Evolutionary conservation across 23 tunicate species (phyloP).

Genomic region (Pegea sp.): DNA sequence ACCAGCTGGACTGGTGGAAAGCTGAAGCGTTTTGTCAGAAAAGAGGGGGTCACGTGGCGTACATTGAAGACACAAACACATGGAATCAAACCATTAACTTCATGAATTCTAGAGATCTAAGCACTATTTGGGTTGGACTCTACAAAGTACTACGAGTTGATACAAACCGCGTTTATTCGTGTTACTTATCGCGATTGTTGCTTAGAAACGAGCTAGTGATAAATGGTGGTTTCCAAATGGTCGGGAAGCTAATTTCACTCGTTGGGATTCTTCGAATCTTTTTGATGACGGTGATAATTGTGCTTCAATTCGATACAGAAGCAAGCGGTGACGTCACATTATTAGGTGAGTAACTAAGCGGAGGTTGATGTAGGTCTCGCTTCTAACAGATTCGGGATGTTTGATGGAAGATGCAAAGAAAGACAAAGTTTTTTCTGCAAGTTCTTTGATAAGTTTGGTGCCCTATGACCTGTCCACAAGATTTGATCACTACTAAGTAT

Average conservation of each 20-base stretch:
- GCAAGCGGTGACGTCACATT: no score
- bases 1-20: background rate
- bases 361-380: no score
- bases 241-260: background rate
- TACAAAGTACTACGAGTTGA: background rate
- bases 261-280: background rate
- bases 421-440: background rate
- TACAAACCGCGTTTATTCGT: background rate
- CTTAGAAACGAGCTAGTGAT: background rate
- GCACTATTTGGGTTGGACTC: background rate
- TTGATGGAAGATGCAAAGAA: background rate
- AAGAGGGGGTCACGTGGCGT: background rate
- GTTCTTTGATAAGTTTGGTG: background rate
- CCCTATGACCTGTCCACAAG: no score
- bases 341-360: no score
- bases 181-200: background rate
- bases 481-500: no score
- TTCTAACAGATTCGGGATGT: background rate
- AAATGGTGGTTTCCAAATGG: background rate
- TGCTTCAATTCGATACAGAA: conserved; percentile 1
- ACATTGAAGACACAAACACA: background rate
- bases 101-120: background rate
- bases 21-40: background rate
- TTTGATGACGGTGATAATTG: conserved; percentile 1
- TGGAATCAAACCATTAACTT: background rate